Evolutionary conservation across 2,888 invertebrate species (phyloP), one percentile per base, ranked within the genome.

Genomic region (Eupelmus urozonus): DNA sequence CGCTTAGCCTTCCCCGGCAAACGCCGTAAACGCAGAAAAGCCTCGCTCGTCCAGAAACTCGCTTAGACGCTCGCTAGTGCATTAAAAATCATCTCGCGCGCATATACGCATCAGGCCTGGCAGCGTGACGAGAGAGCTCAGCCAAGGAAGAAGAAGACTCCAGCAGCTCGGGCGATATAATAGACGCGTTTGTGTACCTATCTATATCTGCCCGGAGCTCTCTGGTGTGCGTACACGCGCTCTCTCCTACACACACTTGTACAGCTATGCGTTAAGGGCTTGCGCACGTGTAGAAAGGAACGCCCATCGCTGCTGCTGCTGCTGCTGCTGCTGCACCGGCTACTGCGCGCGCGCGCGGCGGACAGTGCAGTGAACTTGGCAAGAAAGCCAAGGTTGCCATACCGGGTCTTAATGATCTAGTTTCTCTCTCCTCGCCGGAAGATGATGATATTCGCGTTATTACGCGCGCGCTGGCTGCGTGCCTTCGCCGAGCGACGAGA

Each of bases 321-420:
- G 20, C 42, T 5, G 45, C 29, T 42, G 59, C 55, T 53, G 18
- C 69, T 63, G 70, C 53, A 63, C 23, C 70, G 53, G 53, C 75
- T 75, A 75, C 75, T 49, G 42, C 63, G n/a, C 2, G 57, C 20
- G 27, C 25, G 29, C 60, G 13, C n/a, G 34, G 23, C 13, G 55
- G 83, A 82, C 85, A 84, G 88, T 88, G 87, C 88, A 87, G 83
- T 88, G 88, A 88, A 88, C 88, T 88, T 88, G 87, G 87, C 86
- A 87, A 88, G 87, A 88, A 87, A 86, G 84, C 84, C 88, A 88
- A 88, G 88, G 88, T 86, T 87, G 86, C 84, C 66, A 53, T 63
- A 73, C 81, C 81, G 83, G 77, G 74, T 85, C 86, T 87, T 87
- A 87, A 88, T 88, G 87, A 88, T 88, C 88, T 87, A 88, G 88